Percentiles rank a stretch among this genome's conserved stretches.
These are phyloP conservation scores for Sphenopsis melanotis DNA, from an alignment of 2,797 vertebrate species.

Conservation along the genomic window DNA sequence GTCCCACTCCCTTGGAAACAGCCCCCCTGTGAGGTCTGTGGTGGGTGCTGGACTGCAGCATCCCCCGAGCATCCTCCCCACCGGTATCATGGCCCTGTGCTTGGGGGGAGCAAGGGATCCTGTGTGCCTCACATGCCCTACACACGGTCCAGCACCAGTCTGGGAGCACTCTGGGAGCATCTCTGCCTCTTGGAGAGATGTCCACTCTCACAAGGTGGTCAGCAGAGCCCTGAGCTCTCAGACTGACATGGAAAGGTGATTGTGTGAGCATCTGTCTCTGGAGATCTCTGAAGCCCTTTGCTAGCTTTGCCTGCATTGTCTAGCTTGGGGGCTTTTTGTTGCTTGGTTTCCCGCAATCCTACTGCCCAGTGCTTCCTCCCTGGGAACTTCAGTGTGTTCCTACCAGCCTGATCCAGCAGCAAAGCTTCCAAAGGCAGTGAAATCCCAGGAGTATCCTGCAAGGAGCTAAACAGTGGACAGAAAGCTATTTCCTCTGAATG, in stretches of 20 bases:
- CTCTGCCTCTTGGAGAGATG: not conserved
- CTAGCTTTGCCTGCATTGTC: not conserved
- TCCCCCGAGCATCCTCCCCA: not conserved
- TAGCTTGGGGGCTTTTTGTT: not conserved
- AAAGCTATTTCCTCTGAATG: not conserved
- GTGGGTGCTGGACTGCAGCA: fast-evolving
- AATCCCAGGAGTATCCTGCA: not conserved
- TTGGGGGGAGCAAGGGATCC: not conserved
- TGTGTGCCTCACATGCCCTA: fast-evolving
- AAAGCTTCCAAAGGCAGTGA: not conserved
- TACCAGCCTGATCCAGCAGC: not conserved
- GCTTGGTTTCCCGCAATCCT: not conserved
- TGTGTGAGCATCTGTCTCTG: not conserved
- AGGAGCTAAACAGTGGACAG: not conserved
- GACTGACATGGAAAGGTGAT: fast-evolving
- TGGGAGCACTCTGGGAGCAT: not conserved
- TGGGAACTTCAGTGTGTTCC: not conserved
- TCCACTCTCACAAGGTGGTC: not conserved
- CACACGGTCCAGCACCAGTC: not conserved
- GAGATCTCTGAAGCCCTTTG: not conserved
- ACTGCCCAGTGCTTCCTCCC: not conserved
- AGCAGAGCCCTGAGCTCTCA: not conserved
- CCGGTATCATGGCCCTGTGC: not conserved
- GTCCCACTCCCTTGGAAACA: not conserved
- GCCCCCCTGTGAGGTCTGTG: fast-evolving